A percentile compares a stretch with the other conserved stretches of the same genome.
Conservation (phyloP, 2,113 vertebrate genomes). For the Oostethus manadensis region DNA sequence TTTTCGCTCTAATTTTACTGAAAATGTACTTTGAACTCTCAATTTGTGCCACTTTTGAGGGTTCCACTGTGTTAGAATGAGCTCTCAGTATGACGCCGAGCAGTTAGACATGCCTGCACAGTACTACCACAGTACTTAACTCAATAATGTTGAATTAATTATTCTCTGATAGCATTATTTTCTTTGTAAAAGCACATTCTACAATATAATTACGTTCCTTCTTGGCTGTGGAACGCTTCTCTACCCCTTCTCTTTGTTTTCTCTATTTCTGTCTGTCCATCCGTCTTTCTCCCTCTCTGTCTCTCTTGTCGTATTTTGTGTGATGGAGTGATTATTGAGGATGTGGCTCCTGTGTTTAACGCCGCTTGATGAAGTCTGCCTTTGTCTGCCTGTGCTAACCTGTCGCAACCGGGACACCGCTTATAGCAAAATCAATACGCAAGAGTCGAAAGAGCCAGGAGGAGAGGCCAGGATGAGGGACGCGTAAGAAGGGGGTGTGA, state of each 20-base stretch:
- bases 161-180: too few relatives aligned
- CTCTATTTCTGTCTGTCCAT: slow-evolving; percentile 10
- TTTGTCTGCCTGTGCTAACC: slow-evolving; percentile 75
- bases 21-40: too few relatives aligned
- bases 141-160: too few relatives aligned
- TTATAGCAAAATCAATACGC: slow-evolving; percentile 81
- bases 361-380: slow-evolving; percentile 76
- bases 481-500: neutral
- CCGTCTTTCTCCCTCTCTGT: slow-evolving; percentile 21
- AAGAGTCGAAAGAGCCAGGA: slow-evolving; percentile 44
- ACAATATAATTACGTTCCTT: neutral
- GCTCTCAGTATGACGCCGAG: too few relatives aligned
- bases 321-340: slow-evolving; percentile 76
- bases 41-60: too few relatives aligned
- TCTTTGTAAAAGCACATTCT: too few relatives aligned
- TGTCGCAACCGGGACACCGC: slow-evolving; percentile 74
- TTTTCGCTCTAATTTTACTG: too few relatives aligned
- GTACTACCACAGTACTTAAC: too few relatives aligned
- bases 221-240: neutral
- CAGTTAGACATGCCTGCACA: too few relatives aligned
- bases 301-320: slow-evolving; percentile 50
- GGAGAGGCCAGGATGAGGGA: slow-evolving; percentile 16
- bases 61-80: too few relatives aligned
- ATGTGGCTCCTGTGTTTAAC: slow-evolving; percentile 72
- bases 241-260: slow-evolving; percentile 2